Evolutionary conservation across 2,888 invertebrate genomes (phyloP).

Genomic region (Hirtodrosophila alboralis): DNA sequence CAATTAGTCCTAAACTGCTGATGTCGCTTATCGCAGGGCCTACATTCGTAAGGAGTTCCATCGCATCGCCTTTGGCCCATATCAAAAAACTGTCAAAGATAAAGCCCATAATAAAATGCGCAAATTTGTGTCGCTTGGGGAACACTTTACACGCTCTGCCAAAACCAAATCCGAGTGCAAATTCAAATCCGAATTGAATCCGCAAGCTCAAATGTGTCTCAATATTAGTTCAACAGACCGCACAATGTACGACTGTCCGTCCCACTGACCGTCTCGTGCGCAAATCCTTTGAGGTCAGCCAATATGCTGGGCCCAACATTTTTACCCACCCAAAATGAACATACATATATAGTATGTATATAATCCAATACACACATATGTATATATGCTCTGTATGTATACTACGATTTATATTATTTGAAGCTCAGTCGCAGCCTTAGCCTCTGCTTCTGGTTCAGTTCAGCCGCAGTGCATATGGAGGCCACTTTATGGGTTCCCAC

Average conservation of each 20-base stretch:
- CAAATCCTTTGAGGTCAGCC: slow-evolving; percentile 74
- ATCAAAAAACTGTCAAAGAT: slow-evolving; percentile 15
- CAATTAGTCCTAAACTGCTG: slow-evolving; percentile 1
- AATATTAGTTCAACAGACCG: slow-evolving; percentile 71
- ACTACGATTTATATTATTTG: slow-evolving; percentile 67
- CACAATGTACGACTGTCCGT: slow-evolving; percentile 23
- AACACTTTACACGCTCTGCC: slow-evolving; percentile 52
- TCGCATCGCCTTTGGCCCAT: slow-evolving; percentile 3
- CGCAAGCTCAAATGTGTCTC: slow-evolving; percentile 38
- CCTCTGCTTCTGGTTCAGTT: slow-evolving; percentile 36
- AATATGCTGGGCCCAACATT: slow-evolving; percentile 45
- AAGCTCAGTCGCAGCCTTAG: slow-evolving; percentile 35
- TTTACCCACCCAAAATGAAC: slow-evolving; percentile 11
- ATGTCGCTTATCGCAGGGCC: not conserved
- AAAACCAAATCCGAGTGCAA: slow-evolving; percentile 25
- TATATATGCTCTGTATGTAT: slow-evolving; percentile 13
- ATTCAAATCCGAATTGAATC: slow-evolving; percentile 35
- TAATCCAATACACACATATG: slow-evolving; percentile 5
- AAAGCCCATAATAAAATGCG: slow-evolving; percentile 63
- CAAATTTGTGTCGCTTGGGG: slow-evolving; percentile 68
- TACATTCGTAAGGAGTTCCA: too few relatives aligned
- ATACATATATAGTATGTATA: slow-evolving; percentile 12
- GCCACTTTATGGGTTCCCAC: slow-evolving; percentile 66
- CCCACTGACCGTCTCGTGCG: slow-evolving; percentile 16
- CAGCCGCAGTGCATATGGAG: slow-evolving; percentile 63